Evolutionary conservation across 1,140 invertebrate genomes (phyloP).

Genomic region (Drosophila lacertosa): DNA sequence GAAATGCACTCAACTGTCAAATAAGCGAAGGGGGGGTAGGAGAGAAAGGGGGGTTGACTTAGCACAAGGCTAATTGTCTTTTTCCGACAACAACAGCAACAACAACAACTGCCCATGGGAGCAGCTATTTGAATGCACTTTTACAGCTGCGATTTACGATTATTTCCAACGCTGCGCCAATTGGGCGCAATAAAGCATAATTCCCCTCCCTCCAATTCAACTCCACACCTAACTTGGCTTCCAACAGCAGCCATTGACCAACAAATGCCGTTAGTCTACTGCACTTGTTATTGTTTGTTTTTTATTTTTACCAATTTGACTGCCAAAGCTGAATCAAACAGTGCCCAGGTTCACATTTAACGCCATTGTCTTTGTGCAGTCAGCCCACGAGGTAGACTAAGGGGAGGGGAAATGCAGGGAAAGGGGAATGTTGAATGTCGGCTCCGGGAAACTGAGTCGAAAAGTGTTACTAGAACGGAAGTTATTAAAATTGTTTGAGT

Average conservation of each 20-base stretch:
- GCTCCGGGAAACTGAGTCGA: constrained; percentile 33
- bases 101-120: constrained; percentile 36
- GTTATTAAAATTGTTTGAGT: constrained; percentile 77
- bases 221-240: constrained; percentile 3
- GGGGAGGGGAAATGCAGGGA: too few species aligned
- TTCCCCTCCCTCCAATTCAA: not conserved
- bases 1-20: constrained; percentile 73
- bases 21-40: constrained; percentile 17
- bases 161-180: constrained; percentile 21
- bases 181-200: constrained; percentile 68
- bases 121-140: constrained; percentile 23
- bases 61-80: constrained; percentile 74
- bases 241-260: constrained; percentile 30
- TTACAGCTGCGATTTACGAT: constrained; percentile 38
- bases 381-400: constrained; percentile 2
- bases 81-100: constrained; percentile 73
- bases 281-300: constrained; percentile 38
- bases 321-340: constrained; percentile 12
- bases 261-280: constrained; percentile 43
- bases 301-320: constrained; percentile 20
- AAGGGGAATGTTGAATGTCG: too few species aligned
- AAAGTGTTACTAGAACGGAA: constrained; percentile 80
- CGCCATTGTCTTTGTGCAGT: constrained; percentile 68
- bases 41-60: not conserved
- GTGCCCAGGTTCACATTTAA: constrained; percentile 18